phyloP scores from a whole-genome alignment of 2,888 invertebrate species.

The Drosophila hamatofila region DNA sequence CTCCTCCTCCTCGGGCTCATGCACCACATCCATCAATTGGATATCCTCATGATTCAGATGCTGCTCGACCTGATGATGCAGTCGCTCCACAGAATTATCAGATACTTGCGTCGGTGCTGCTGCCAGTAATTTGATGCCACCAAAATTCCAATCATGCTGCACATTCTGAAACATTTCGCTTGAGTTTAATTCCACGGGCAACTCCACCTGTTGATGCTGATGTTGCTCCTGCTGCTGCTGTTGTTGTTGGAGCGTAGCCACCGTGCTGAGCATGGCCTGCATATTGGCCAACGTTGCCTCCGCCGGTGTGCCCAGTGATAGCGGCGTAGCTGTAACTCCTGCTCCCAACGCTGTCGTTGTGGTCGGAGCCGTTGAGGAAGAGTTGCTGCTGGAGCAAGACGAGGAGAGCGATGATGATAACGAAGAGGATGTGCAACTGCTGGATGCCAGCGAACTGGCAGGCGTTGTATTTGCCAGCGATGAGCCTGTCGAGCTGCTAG shows the following conservation, averaged over 20 bases:
- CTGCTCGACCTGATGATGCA: conserved; percentile 49
- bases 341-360: conserved; percentile 41
- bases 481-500: conserved; percentile 63
- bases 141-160: conserved; percentile 85
- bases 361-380: conserved; percentile 53
- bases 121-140: conserved; percentile 73
- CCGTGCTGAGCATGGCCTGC: conserved; percentile 70
- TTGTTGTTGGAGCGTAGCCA: conserved; percentile 67
- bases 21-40: conserved; percentile 64
- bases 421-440: conserved; percentile 73
- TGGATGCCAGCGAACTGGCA: conserved; percentile 61
- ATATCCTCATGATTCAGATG: conserved; percentile 58
- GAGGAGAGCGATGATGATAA: conserved; percentile 73
- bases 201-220: conserved; percentile 37
- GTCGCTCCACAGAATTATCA: conserved; percentile 38
- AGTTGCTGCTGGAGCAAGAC: conserved; percentile 69
- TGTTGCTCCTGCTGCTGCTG: conserved; percentile 45
- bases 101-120: conserved; percentile 38
- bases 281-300: conserved; percentile 60
- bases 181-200: conserved; percentile 56
- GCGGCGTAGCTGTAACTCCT: conserved; percentile 26
- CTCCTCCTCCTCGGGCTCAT: conserved; percentile 36
- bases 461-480: conserved; percentile 65
- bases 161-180: conserved; percentile 84
- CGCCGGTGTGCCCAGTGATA: conserved; percentile 47